Evolutionary conservation across 2,888 invertebrate species (phyloP).

Genomic region (Eupithecia subumbrata): DNA sequence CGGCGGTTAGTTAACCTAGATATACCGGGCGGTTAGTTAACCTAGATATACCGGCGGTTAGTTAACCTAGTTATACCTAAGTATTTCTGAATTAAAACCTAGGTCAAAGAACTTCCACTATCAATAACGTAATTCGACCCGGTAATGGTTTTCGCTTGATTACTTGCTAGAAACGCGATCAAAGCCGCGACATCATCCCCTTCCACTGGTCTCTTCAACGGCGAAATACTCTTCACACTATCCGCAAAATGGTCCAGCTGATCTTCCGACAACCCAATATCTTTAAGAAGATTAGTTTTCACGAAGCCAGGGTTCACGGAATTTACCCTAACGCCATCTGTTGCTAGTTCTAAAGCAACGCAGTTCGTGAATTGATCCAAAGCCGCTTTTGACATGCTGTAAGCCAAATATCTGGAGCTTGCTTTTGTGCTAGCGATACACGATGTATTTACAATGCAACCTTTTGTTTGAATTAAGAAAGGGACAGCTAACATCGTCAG

Average conservation of each 20-base stretch:
- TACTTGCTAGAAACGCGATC: slow-evolving; percentile 95
- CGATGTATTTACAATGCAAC: slow-evolving; percentile 95
- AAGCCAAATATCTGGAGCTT: slow-evolving; percentile 90
- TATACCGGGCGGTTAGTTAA: not conserved
- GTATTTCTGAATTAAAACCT: not conserved
- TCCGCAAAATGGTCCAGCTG: slow-evolving; percentile 91
- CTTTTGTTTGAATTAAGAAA: slow-evolving; percentile 90
- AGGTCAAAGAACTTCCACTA: slow-evolving; percentile 62
- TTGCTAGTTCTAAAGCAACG: slow-evolving; percentile 92
- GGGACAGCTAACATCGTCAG: slow-evolving; percentile 93
- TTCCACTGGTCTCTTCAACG: slow-evolving; percentile 92
- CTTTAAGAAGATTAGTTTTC: slow-evolving; percentile 91
- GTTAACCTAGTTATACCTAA: too few species aligned
- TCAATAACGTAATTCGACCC: slow-evolving; percentile 84
- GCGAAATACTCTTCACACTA: slow-evolving; percentile 88
- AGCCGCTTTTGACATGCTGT: slow-evolving; percentile 95
- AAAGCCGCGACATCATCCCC: slow-evolving; percentile 93
- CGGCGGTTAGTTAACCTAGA: not conserved
- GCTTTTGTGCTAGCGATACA: slow-evolving; percentile 90
- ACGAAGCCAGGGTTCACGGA: slow-evolving; percentile 97
- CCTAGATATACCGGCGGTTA: too few species aligned
- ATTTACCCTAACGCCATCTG: slow-evolving; percentile 93
- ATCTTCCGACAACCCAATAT: slow-evolving; percentile 81
- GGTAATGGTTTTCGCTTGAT: slow-evolving; percentile 93
- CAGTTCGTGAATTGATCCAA: slow-evolving; percentile 97